Percentiles rank a stretch among this genome's conserved stretches.
phyloP scores from a whole-genome alignment of 2,888 invertebrate species.

The Volucella inflata region DNA sequence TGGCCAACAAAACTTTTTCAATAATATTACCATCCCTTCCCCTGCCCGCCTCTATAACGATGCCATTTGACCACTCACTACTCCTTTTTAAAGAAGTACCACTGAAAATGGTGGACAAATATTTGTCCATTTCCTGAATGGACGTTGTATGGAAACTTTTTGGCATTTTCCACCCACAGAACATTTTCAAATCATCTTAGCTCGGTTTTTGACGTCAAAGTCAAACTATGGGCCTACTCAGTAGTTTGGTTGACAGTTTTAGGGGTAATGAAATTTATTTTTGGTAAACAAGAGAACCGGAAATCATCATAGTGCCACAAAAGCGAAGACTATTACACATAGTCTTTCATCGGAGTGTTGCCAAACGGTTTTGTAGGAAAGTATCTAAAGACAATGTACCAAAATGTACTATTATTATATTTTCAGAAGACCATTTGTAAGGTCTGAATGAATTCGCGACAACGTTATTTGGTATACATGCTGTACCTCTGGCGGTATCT shows the following conservation, averaged over 20 bases:
- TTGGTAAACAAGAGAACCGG: conserved; percentile 45
- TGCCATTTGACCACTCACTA: conserved; percentile 12
- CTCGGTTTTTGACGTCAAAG: not conserved
- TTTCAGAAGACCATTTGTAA: no score
- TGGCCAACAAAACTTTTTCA: conserved; percentile 67
- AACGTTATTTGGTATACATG: no score
- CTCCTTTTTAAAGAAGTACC: not conserved
- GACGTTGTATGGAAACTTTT: conserved; percentile 42
- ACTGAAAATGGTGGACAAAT: conserved; percentile 54
- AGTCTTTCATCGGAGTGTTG: no score
- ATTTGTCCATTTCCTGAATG: conserved; percentile 58
- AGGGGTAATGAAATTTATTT: conserved; percentile 60
- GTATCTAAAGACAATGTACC: no score
- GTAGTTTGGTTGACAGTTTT: conserved; percentile 20
- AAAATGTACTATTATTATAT: no score
- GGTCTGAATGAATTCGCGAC: no score
- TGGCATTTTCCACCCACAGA: conserved; percentile 14
- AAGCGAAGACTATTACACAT: not conserved
- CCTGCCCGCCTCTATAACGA: conserved; percentile 5
- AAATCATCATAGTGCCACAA: conserved; percentile 30
- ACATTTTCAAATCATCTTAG: conserved; percentile 1
- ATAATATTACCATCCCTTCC: conserved; percentile 74
- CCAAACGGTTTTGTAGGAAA: no score
- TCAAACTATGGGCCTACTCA: conserved; percentile 32
- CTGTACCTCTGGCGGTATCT: no score